A percentile compares a stretch with the other conserved stretches of the same genome.
These are phyloP conservation scores for Scaptomyza polygonia DNA, from an alignment of 2,888 invertebrate species.

Conservation along the genomic window DNA sequence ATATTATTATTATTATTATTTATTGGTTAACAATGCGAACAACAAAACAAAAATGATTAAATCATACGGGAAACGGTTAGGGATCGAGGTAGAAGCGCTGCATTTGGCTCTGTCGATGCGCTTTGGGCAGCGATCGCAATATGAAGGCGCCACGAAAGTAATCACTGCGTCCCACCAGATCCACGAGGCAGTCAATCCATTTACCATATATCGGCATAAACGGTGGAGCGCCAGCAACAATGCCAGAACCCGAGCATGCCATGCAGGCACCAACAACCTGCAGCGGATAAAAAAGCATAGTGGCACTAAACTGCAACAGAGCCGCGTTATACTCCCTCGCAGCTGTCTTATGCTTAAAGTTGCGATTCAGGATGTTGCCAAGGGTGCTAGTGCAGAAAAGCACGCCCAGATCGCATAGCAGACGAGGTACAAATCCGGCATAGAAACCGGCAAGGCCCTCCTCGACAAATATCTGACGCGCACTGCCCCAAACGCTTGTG, in stretches of 20 bases:
- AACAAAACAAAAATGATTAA: no score
- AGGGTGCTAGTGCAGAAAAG: constrained; percentile 38
- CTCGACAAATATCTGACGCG: constrained; percentile 5
- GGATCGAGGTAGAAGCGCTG: no score
- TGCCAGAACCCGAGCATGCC: constrained; percentile 55
- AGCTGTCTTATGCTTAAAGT: not conserved
- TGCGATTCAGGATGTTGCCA: constrained; percentile 19
- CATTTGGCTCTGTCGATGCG: no score
- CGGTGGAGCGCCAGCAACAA: constrained; percentile 59
- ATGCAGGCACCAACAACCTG: constrained; percentile 60
- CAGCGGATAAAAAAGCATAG: constrained; percentile 47
- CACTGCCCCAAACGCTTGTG: constrained; percentile 14
- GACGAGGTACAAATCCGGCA: constrained; percentile 53
- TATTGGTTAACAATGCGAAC: not conserved
- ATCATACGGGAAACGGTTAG: no score
- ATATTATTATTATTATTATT: no score
- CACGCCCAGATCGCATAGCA: constrained; percentile 47
- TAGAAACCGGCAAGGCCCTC: constrained; percentile 46
- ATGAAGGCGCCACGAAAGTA: constrained; percentile 51
- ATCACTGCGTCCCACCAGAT: constrained; percentile 52
- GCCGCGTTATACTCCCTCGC: constrained; percentile 35
- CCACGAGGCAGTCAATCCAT: constrained; percentile 57
- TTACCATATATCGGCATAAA: constrained; percentile 59
- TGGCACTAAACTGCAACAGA: constrained; percentile 43
- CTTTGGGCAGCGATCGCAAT: no score